These are phyloP conservation scores for Abscondita cerata DNA, from an alignment of 2,888 invertebrate species.

Conservation along the genomic window DNA sequence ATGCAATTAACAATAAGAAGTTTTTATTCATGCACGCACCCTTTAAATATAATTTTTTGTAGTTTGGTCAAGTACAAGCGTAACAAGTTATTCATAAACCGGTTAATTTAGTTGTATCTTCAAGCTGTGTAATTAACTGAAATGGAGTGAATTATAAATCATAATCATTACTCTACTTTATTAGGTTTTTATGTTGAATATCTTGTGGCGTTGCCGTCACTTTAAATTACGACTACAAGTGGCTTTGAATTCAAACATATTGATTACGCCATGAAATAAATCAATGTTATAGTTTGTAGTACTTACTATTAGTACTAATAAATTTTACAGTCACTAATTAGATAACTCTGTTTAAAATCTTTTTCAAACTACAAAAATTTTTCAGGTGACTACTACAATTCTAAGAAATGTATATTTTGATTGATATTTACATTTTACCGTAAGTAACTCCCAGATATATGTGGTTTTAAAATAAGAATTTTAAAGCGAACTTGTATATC, in stretches of 20 bases:
- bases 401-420: too few relatives aligned
- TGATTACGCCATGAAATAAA: constrained; percentile 30
- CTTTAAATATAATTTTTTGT: too few relatives aligned
- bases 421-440: too few relatives aligned
- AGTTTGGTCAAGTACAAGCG: background rate
- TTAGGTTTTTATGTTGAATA: constrained; percentile 37
- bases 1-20: background rate
- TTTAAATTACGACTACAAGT: constrained; percentile 39
- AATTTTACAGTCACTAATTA: constrained; percentile 8
- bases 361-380: too few relatives aligned
- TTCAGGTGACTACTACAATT: too few relatives aligned
- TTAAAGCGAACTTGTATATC: background rate
- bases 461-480: too few relatives aligned
- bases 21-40: background rate
- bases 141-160: constrained; percentile 36
- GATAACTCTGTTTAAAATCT: too few relatives aligned
- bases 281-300: constrained; percentile 32
- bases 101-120: constrained; percentile 25
- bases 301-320: constrained; percentile 24
- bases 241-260: constrained; percentile 35
- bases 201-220: constrained; percentile 30
- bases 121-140: constrained; percentile 31
- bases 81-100: constrained; percentile 27
- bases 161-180: constrained; percentile 37
- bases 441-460: too few relatives aligned